Percentiles rank a stretch among this genome's conserved stretches.
Conservation (phyloP, 2,888 invertebrate species). For the Labia minor region DNA sequence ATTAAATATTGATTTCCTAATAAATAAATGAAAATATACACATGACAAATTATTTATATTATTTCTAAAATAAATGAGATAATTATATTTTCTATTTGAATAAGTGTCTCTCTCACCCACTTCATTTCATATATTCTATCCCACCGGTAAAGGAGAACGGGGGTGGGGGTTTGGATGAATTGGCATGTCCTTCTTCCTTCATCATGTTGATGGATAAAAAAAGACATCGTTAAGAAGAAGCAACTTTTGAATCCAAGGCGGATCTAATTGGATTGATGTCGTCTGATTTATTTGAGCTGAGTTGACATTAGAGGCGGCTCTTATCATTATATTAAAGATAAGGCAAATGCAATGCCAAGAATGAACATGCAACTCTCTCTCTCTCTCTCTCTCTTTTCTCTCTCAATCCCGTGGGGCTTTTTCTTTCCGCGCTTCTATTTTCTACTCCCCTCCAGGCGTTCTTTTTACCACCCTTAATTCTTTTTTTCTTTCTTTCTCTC, state of each 20-base stretch:
- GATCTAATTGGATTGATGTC: not conserved
- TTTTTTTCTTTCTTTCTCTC: too few relatives aligned
- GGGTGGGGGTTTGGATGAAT: too few relatives aligned
- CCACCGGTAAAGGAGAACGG: too few relatives aligned
- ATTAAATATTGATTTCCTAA: too few relatives aligned
- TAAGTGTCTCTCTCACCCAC: too few relatives aligned
- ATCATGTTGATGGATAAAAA: not conserved
- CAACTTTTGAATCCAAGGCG: not conserved
- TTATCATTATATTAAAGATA: constrained; percentile 1
- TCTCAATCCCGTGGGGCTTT: not conserved
- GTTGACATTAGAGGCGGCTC: not conserved
- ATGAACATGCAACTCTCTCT: not conserved
- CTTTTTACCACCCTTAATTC: not conserved
- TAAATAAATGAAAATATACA: too few relatives aligned
- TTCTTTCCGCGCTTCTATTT: not conserved
- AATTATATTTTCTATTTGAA: too few relatives aligned
- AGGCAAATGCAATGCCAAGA: not conserved
- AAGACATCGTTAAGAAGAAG: not conserved
- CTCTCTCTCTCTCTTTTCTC: not conserved
- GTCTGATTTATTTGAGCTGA: not conserved
- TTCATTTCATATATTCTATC: too few relatives aligned
- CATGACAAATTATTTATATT: too few relatives aligned
- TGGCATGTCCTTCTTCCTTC: too few relatives aligned
- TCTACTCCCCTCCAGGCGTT: not conserved
- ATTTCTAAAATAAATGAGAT: too few relatives aligned